phyloP scores from a whole-genome alignment of 2,113 vertebrate genomes.

The Myiozetetes cayanensis region DNA sequence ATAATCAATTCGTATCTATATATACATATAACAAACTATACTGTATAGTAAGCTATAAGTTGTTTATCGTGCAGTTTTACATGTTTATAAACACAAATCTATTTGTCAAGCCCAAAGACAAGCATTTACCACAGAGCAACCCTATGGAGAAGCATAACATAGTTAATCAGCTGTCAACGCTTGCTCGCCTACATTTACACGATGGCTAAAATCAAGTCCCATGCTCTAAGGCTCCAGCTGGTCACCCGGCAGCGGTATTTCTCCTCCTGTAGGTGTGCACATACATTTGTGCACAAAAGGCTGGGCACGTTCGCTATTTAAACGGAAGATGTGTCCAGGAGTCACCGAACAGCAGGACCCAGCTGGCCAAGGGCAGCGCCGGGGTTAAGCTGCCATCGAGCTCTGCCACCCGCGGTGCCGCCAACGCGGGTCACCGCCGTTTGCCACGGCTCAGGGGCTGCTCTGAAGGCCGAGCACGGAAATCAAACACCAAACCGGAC shows the following conservation, averaged over 20 bases:
- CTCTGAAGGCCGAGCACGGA: background rate
- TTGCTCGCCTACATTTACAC: background rate
- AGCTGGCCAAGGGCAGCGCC: background rate
- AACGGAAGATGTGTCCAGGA: fast-evolving
- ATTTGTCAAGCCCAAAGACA: background rate
- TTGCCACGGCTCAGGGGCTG: background rate
- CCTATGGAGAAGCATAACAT: background rate
- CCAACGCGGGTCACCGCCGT: background rate
- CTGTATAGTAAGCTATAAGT: background rate
- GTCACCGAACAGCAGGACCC: background rate
- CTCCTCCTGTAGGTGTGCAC: fast-evolving
- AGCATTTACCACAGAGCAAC: background rate
- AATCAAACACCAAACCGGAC: fast-evolving
- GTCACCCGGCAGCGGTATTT: background rate
- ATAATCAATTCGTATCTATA: background rate
- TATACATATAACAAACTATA: background rate
- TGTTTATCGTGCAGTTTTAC: background rate
- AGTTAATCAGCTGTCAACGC: background rate
- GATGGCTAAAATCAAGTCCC: background rate
- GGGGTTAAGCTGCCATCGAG: fast-evolving
- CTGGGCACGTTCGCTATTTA: fast-evolving
- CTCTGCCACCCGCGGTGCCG: background rate
- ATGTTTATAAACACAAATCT: background rate
- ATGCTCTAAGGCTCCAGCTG: background rate
- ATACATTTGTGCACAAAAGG: fast-evolving